phyloP scores from a whole-genome alignment of 2,888 invertebrate genomes.

The Hypercompe scribonia region DNA sequence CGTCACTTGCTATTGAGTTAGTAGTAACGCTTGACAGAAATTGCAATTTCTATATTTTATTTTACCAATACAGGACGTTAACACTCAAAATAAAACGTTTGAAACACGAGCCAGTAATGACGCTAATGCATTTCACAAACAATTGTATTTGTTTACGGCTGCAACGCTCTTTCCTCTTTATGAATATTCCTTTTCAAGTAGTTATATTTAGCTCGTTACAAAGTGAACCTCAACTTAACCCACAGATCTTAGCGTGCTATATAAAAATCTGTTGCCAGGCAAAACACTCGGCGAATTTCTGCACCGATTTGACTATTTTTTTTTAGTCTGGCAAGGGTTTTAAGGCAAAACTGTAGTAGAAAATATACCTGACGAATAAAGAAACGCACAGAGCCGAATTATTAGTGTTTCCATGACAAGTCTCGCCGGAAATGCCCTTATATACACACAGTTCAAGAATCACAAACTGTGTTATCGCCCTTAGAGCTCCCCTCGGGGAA shows the following conservation, averaged over 20 bases:
- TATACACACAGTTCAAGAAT: neutral
- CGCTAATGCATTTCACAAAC: slow-evolving; percentile 15
- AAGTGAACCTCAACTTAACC: neutral
- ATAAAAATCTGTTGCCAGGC: too few species aligned
- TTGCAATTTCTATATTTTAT: neutral
- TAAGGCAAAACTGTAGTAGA: too few species aligned
- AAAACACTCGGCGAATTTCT: too few species aligned
- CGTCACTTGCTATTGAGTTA: neutral
- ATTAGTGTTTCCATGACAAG: too few species aligned
- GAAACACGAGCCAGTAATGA: slow-evolving; percentile 1
- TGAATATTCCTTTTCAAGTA: neutral
- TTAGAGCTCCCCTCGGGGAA: too few species aligned
- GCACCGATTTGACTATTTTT: too few species aligned
- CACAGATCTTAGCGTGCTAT: neutral
- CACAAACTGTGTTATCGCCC: too few species aligned
- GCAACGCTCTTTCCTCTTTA: slow-evolving; percentile 1
- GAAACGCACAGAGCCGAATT: too few species aligned
- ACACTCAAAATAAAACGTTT: neutral
- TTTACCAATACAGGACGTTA: neutral
- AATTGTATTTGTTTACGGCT: slow-evolving; percentile 2
- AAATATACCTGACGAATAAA: too few species aligned
- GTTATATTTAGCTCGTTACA: neutral
- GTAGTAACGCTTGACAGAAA: neutral
- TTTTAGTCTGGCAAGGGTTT: too few species aligned
- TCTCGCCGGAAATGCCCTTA: too few species aligned